Evolutionary conservation across 2,113 vertebrate species (phyloP).

Genomic region (Austrofundulus limnaeus): DNA sequence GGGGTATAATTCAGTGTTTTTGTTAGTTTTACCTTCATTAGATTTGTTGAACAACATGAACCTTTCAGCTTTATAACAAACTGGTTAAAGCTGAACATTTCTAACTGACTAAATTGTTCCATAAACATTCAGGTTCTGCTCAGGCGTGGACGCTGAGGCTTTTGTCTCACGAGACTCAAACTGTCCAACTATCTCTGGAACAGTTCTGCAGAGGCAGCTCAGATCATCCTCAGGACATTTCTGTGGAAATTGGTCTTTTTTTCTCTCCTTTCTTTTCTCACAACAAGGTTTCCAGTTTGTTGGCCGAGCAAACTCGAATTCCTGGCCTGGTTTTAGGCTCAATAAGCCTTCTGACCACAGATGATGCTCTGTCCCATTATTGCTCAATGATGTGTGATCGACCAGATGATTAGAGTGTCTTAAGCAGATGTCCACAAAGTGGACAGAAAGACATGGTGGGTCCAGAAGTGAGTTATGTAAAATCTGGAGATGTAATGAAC

Average conservation of each 20-base stretch:
- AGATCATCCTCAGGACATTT: conserved; percentile 6
- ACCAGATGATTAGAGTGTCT: conserved; percentile 45
- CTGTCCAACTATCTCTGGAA: background rate
- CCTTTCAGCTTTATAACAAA: background rate
- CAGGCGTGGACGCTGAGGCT: background rate
- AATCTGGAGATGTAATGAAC: conserved; percentile 42
- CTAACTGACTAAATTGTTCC: no score
- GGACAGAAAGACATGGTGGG: background rate
- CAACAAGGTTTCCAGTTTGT: conserved; percentile 34
- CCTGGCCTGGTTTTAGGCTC: conserved; percentile 29
- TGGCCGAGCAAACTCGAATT: background rate
- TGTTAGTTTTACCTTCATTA: no score
- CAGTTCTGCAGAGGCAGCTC: background rate
- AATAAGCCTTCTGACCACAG: no score
- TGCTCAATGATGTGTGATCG: conserved; percentile 29
- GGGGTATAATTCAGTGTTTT: no score
- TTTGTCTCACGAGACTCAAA: background rate
- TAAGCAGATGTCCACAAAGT: conserved; percentile 50
- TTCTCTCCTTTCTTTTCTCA: no score
- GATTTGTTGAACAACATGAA: background rate
- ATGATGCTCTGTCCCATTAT: conserved; percentile 26
- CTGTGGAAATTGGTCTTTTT: no score
- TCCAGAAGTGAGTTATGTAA: conserved; percentile 53
- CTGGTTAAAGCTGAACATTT: background rate
- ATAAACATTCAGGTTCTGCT: no score